Evolutionary conservation across 2,888 invertebrate genomes (phyloP), one percentile per base, ranked within the genome.

Genomic region (Tetragonula carbonaria): DNA sequence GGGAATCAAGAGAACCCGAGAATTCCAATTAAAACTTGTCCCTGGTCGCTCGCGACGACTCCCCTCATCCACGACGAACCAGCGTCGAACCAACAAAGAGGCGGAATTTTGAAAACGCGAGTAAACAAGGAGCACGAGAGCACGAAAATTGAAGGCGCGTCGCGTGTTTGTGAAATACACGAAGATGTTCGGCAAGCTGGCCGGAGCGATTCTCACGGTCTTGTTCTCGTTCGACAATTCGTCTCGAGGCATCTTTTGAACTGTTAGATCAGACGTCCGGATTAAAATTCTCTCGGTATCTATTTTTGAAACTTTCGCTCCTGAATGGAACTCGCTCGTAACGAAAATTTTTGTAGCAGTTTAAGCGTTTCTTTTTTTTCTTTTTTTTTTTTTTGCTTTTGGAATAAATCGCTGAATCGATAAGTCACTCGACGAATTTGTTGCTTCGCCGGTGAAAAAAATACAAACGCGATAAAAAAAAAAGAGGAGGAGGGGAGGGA

Each of bases 41-140:
- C 11, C 45, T 45, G 45, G 45, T 11, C 45, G 45, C 8, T 45
- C 45, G 45, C 45, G 45, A 45, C 45, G 45, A 45, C 11, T 6
- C 38, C 18, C 45, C 18, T 23, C 3, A 33, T 33, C 33, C 33
- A 3, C 59, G 2, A 59, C 59, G 28, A 72, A 72, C 45, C 45
- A 45, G 23, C 23, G 59, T 72, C 59, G 45, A 45, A 59, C 45
- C 23, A 59, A 45, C 72, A 72, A 38, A 57, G 38, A 45, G n/a
- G 57, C 59, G 45, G 45, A 72, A 72, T 72, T 38, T 72, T 59
- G 45, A n/a, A 59, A 72, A 59, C 45, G 18, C 18, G 18, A 23
- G 23, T 45, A 72, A 59, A 59, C 72, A 72, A 23, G 59, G 3
- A 45, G 23, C 38, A 45, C 1, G 45, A 45, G 2, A 45, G 45